Evolutionary conservation across 2,888 invertebrate species (phyloP).

Genomic region (Glaucopsyche alexis): DNA sequence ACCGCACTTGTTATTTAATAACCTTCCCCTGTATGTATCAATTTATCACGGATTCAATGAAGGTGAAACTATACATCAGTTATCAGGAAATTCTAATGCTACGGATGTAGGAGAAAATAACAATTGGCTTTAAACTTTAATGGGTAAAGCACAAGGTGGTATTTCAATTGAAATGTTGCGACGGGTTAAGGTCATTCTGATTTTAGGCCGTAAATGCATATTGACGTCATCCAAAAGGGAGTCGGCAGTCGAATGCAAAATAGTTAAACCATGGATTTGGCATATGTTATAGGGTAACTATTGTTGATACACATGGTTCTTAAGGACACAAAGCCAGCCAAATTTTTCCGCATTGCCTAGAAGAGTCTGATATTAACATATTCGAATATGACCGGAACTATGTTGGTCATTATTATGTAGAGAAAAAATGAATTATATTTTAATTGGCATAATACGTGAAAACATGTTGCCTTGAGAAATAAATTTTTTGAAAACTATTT

Average conservation of each 20-base stretch:
- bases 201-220: slow-evolving; percentile 58
- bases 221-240: slow-evolving; percentile 78
- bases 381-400: too few species aligned
- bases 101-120: slow-evolving; percentile 49
- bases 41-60: slow-evolving; percentile 78
- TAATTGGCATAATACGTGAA: too few species aligned
- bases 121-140: slow-evolving; percentile 35
- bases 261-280: slow-evolving; percentile 78
- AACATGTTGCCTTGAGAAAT: too few species aligned
- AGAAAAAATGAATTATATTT: too few species aligned
- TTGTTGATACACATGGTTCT: slow-evolving; percentile 54
- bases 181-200: slow-evolving; percentile 44
- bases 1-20: slow-evolving; percentile 77
- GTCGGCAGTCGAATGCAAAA: slow-evolving; percentile 75
- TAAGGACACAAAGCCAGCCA: neutral
- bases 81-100: slow-evolving; percentile 60
- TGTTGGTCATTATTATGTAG: too few species aligned
- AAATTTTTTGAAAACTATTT: too few species aligned
- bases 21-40: slow-evolving; percentile 69
- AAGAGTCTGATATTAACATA: too few species aligned
- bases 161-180: neutral
- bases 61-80: slow-evolving; percentile 78
- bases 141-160: neutral
- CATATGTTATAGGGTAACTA: slow-evolving; percentile 77
- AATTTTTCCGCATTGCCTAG: too few species aligned